A percentile compares a stretch with the other conserved stretches of the same genome.
Conservation (phyloP, 2,797 vertebrate species). For the Mus caroli region DNA sequence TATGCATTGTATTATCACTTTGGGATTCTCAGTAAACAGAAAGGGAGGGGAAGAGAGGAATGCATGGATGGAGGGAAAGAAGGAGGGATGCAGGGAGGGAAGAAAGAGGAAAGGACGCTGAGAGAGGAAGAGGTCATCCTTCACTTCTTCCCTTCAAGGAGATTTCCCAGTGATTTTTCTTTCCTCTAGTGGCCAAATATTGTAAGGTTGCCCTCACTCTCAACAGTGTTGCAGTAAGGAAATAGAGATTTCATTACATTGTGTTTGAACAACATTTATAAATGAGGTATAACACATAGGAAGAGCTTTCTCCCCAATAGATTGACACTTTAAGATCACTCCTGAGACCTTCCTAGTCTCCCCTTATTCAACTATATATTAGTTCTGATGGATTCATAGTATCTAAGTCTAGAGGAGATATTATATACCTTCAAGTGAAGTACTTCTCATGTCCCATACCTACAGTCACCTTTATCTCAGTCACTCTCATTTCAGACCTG, state of each 20-base stretch:
- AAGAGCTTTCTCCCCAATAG: background rate
- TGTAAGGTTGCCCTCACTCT: background rate
- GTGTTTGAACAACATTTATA: background rate
- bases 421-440: background rate
- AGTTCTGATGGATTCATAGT: background rate
- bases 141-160: background rate
- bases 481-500: background rate
- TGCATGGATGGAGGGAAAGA: too few species aligned
- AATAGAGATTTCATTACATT: background rate
- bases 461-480: background rate
- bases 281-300: background rate
- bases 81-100: accelerated
- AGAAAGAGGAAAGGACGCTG: background rate
- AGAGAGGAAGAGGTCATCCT: background rate
- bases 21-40: background rate
- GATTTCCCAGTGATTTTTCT: background rate
- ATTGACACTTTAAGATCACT: background rate
- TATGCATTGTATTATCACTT: background rate
- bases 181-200: background rate
- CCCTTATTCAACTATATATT: background rate
- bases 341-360: background rate
- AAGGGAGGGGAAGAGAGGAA: accelerated
- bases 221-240: background rate
- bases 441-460: background rate
- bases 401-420: background rate